Conservation (phyloP, 2,888 invertebrate genomes). For the Acholoe squamosa region DNA sequence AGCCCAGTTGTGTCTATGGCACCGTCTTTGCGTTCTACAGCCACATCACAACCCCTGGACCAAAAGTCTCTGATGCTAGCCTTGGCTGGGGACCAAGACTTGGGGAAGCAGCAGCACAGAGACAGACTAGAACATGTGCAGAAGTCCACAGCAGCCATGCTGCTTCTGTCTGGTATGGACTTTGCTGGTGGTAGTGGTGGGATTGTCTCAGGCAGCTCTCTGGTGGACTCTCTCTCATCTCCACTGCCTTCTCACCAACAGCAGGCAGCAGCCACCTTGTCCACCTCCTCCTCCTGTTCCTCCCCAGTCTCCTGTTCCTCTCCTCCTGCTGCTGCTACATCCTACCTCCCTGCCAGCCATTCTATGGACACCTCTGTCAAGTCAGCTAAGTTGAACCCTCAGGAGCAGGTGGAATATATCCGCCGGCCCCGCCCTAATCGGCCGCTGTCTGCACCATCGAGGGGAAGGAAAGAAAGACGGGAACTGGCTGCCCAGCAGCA, state of each 20-base stretch:
- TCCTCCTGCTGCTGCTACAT: background rate
- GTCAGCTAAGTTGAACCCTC: conserved; percentile 61
- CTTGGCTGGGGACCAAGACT: background rate
- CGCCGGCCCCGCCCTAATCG: conserved; percentile 48
- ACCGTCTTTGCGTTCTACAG: background rate
- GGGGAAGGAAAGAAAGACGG: conserved; percentile 50
- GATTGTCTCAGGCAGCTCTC: background rate
- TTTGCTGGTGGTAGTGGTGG: background rate
- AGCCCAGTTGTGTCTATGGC: background rate
- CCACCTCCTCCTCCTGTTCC: background rate
- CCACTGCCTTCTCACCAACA: background rate
- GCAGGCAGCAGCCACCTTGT: background rate
- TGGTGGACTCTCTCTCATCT: too few species aligned
- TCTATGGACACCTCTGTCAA: conserved; percentile 64
- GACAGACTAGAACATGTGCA: background rate
- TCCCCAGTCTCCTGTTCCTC: background rate
- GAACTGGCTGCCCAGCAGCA: background rate
- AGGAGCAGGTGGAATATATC: conserved; percentile 58
- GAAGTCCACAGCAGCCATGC: conserved; percentile 22
- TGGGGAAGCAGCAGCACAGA: background rate
- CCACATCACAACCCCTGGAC: background rate
- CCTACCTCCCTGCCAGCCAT: background rate
- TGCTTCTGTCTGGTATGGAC: conserved; percentile 57
- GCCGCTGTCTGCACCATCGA: conserved; percentile 64
- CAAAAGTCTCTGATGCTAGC: background rate